Evolutionary conservation across 2,888 invertebrate genomes (phyloP), one percentile per base, ranked within the genome.

Genomic region (Netelia virgata): DNA sequence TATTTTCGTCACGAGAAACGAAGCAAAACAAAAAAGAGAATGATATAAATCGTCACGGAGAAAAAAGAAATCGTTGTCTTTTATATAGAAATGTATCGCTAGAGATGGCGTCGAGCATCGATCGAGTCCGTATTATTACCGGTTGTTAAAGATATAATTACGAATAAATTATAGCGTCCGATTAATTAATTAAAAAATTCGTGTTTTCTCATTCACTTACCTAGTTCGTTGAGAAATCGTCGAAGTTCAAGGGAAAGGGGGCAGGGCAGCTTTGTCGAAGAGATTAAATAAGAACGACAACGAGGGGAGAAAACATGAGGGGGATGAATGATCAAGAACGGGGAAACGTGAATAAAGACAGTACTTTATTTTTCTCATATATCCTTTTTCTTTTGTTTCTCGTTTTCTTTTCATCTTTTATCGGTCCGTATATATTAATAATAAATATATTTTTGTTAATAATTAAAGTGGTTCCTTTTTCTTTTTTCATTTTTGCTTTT

Each of bases 311-410:
- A 64, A 41, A 20, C 50, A 61, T n/a, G 0, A 41, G 20, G 66
- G 70, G 55, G 50, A 75, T 2, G 73, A 82, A 73, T 57, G 76
- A 86, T 69, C 82, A 85, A 75, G 79, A 75, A 63, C 41, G 66
- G 69, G 57, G 43, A 88, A 88, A 89, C 88, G 86, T 90, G 88
- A 89, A 90, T 91, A 90, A 90, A 90, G 90, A 90, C 88, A 89
- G 86, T 88, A 89, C 86, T 90, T 90, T 90, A 90, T 90, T 90
- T 88, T 89, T 88, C 89, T 90, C 90, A 89, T 90, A 89, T 89
- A 28, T 78, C 78, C 83, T 81, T 77, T 82, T 86, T 85, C 85
- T 88, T 57, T 57, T 43, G 55, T 76, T 23, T 50, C 50, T 68
- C 47, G 50, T 88, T 57, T 57, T 43, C 57, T 66, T 23, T 23